Conservation (phyloP, 2,797 vertebrate genomes). For the Sparus aurata region DNA sequence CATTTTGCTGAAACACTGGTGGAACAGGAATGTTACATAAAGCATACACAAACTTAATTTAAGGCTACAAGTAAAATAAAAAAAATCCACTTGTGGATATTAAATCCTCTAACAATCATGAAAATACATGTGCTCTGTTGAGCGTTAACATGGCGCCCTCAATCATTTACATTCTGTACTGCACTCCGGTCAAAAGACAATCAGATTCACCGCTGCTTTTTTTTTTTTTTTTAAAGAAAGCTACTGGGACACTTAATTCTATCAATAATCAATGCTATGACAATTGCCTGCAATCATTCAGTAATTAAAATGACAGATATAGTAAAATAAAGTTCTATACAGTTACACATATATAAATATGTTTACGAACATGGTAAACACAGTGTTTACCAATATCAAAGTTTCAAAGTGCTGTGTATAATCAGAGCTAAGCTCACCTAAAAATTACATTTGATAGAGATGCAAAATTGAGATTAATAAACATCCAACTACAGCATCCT, state of each 20-base stretch:
- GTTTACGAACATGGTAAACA: constrained; percentile 56
- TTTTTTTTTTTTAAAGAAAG: constrained; percentile 21
- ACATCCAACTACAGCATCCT: constrained; percentile 54
- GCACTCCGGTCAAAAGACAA: constrained; percentile 29
- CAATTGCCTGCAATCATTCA: constrained; percentile 75
- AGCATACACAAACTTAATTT: constrained; percentile 53
- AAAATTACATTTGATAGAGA: constrained; percentile 68
- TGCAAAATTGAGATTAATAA: constrained; percentile 59
- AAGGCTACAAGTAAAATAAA: constrained; percentile 49
- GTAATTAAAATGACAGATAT: constrained; percentile 64
- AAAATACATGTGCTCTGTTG: constrained; percentile 47
- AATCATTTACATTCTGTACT: constrained; percentile 33
- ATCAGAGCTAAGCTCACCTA: constrained; percentile 49
- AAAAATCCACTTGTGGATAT: constrained; percentile 28
- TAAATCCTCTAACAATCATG: constrained; percentile 50
- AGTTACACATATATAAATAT: constrained; percentile 67
- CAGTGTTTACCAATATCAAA: constrained; percentile 61
- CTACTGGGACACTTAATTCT: constrained; percentile 51
- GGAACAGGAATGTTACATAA: constrained; percentile 41
- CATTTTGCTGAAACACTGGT: constrained; percentile 42
- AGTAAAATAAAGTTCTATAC: constrained; percentile 72
- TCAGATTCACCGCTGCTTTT: constrained; percentile 23
- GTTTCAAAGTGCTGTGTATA: constrained; percentile 66
- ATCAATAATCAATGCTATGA: constrained; percentile 61
- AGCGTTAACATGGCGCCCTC: constrained; percentile 58